Conservation (phyloP, 2,888 invertebrate genomes). For the Cerastis leucographa region DNA sequence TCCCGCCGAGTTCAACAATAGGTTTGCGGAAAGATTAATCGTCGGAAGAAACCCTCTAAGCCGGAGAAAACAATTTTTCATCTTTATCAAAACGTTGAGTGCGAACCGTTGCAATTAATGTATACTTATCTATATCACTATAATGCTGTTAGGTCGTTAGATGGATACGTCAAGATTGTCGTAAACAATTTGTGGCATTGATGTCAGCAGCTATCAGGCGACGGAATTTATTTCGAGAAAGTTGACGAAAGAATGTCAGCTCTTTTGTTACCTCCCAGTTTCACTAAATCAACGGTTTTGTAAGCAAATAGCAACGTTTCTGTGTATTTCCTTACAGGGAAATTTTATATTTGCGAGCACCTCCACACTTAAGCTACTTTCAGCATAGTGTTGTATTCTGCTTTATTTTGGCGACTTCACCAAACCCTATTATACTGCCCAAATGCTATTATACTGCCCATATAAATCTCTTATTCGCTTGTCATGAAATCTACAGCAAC, state of each 20-base stretch:
- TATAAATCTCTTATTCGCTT: not conserved
- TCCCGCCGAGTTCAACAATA: conserved; percentile 85
- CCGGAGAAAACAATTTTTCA: conserved; percentile 88
- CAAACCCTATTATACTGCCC: not conserved
- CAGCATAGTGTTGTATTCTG: not conserved
- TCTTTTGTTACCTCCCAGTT: not conserved
- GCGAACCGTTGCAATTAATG: conserved; percentile 73
- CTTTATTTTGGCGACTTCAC: not conserved
- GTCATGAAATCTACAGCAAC: conserved; percentile 10
- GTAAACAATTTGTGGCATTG: conserved; percentile 56
- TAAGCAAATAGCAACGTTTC: not conserved
- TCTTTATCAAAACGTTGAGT: conserved; percentile 87
- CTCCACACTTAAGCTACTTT: not conserved
- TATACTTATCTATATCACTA: conserved; percentile 58
- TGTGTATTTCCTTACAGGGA: not conserved
- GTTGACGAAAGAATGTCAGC: not conserved
- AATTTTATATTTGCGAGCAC: not conserved
- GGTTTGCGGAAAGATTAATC: conserved; percentile 89
- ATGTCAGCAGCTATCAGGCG: conserved; percentile 23
- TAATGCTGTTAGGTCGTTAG: conserved; percentile 49
- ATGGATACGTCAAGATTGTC: conserved; percentile 59
- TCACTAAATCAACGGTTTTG: not conserved
- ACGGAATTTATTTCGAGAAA: not conserved
- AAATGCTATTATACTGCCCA: conserved; percentile 1
- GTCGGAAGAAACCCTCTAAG: conserved; percentile 85